Evolutionary conservation across 1,140 invertebrate genomes (phyloP).

Genomic region (Drosophila mauritiana): DNA sequence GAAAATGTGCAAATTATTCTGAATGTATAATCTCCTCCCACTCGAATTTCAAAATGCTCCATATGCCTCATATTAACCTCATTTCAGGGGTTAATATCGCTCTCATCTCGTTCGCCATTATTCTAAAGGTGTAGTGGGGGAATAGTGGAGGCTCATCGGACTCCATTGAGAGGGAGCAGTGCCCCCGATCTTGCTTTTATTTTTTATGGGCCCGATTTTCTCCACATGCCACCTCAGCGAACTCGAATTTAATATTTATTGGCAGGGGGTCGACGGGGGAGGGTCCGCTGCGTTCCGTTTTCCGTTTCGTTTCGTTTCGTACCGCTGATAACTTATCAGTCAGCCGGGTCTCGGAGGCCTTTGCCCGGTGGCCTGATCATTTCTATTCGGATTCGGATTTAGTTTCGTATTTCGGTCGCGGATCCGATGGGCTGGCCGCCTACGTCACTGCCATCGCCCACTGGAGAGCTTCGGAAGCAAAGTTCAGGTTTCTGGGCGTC

Average conservation of each 20-base stretch:
- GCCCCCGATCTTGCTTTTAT: not conserved
- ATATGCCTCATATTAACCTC: not conserved
- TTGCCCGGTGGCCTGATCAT: conserved; percentile 54
- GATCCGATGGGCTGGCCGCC: conserved; percentile 4
- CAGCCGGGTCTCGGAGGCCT: conserved; percentile 20
- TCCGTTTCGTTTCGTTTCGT: not conserved
- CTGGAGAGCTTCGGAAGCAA: conserved; percentile 28
- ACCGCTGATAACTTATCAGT: conserved; percentile 40
- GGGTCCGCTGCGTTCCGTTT: not conserved
- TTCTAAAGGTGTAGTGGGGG: not conserved
- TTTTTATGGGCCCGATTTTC: not conserved
- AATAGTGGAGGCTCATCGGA: not conserved
- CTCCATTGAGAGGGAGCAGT: not conserved
- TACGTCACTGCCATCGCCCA: conserved; percentile 29
- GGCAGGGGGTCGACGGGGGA: conserved; percentile 4
- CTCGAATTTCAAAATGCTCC: too few relatives aligned
- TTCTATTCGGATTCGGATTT: conserved; percentile 20
- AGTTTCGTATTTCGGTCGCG: conserved; percentile 17
- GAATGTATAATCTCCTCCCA: too few relatives aligned
- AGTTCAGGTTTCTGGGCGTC: conserved; percentile 33
- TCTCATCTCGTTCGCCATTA: not conserved
- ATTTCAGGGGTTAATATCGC: not conserved
- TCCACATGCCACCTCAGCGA: conserved; percentile 12
- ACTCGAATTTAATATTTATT: conserved; percentile 20
- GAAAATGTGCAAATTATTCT: too few relatives aligned